Evolutionary conservation across 2,797 vertebrate genomes (phyloP), one percentile per base, ranked within the genome.

Genomic region (Nannoperca obscura): DNA sequence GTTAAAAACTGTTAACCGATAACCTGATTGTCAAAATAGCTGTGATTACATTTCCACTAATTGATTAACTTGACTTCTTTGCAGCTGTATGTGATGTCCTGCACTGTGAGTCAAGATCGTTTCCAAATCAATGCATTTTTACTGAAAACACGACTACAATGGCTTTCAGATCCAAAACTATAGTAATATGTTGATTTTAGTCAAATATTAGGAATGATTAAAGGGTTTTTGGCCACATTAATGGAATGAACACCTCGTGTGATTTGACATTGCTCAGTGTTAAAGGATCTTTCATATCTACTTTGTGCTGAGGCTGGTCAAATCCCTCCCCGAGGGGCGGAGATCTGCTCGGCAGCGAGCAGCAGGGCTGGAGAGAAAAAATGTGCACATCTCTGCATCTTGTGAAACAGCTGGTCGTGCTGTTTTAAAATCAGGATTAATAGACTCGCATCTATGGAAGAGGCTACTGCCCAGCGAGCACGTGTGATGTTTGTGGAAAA

Each of bases 341-440:
- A 65, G 78, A 84, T 71, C 72, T 63, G 74, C 59, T 76, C 50
- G 9, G 63, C 65, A 40, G 14, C 0, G 44, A 58, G 57, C 73
- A 74, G 76, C 60, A 62, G 54, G 46, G 36, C 47, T 14, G 7
- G 7, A 17, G 34, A 36, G 1, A 61, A 60, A 61, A 60, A 86
- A 76, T 84, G 54, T 87, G 86, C 86, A 77, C 74, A 78, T 80
- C 71, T 73, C 60, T 79, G 86, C 86, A 86, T 81, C 68, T 84
- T 76, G 53, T 42, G 71, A 85, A 88, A 89, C 75, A 85, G 86
- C 86, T 87, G 83, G 20, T 80, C 1, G 44, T 58, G 78, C 85
- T 53, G 58, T 87, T 87, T 89, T 81, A 76, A 84, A 84, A 87
- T 80, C 66, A 85, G 78, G 83, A 90, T 86, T 80, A 86, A 91